These are phyloP conservation scores for Aphelinus atriplicis DNA, from an alignment of 1,140 invertebrate genomes.

Conservation along the genomic window DNA sequence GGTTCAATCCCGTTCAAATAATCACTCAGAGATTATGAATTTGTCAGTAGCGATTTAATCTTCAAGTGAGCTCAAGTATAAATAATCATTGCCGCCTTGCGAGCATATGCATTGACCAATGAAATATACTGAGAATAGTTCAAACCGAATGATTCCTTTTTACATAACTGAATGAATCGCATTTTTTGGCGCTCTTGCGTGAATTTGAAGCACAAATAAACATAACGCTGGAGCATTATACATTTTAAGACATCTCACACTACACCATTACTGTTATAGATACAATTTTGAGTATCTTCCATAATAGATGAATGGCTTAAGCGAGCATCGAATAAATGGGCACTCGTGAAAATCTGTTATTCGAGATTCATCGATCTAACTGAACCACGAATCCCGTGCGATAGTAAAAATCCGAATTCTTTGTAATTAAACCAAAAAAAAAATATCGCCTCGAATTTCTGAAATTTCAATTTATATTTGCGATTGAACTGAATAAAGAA, in stretches of 20 bases:
- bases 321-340: constrained; percentile 22
- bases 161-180: neutral
- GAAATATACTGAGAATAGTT: constrained; percentile 9
- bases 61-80: neutral
- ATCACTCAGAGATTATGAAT: no score
- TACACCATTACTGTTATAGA: constrained; percentile 15
- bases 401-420: no score
- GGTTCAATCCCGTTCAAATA: neutral
- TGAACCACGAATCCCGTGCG: no score
- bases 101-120: constrained; percentile 26
- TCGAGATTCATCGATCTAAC: neutral
- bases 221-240: constrained; percentile 1
- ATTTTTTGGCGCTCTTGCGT: neutral
- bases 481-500: no score
- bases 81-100: constrained; percentile 10
- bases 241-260: neutral
- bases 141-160: neutral
- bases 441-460: no score
- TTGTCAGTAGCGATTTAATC: no score
- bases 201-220: neutral
- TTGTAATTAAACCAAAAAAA: no score
- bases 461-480: no score
- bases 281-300: constrained; percentile 1
- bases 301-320: constrained; percentile 5
- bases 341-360: constrained; percentile 11